Base-by-base conservation (phyloP, 1,140 invertebrate genomes). In the Plutomurus gul region DNA sequence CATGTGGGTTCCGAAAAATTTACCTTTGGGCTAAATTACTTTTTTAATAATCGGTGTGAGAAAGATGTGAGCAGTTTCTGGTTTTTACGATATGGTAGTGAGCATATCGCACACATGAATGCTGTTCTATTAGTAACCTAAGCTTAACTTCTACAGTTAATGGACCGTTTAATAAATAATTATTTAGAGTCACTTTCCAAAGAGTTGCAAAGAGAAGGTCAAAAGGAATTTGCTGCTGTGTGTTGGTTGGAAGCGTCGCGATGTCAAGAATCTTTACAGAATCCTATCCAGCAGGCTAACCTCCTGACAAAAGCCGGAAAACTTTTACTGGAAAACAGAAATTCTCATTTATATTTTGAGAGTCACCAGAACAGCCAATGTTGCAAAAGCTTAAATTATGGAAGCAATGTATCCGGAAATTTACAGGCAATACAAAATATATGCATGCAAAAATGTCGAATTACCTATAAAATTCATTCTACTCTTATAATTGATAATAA, bases 261-360 rank as follows among this genome's bases (percentile, higher is more conserved):
- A 76, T 83, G 82, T 77, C 80, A 83, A 36, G 82, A 83, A 51
- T 77, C 71, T 13, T 39, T 83, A 7, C 78, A 80, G 33, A 81
- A 82, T 80, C 51, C 43, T 11, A 76, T 81, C 11, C 77, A 76
- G 7, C 76, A 81, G 46, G 82, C 79, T 0, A 83, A 81, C 49
- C 33, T 71, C 0, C 56, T 83, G n/a, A 25, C 81, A 16, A 81
- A 81, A 20, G 79, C 79, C 13, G 79, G 36, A 1, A 73, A 56
- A 46, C 43, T 77, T 20, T 81, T 74, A 22, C 10, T 81, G 37
- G 46, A 51, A 0, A 74, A 77, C 4, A 43, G 47, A 46, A 46
- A 78, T 40, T 33, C 40, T 43, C n/a, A 77, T 25, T 18, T 11
- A n/a, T 37, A 43, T 13, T 81, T 71, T 30, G 39, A 77, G 37